Conservation (phyloP, 2,888 invertebrate genomes). For the Rhagium mordax region DNA sequence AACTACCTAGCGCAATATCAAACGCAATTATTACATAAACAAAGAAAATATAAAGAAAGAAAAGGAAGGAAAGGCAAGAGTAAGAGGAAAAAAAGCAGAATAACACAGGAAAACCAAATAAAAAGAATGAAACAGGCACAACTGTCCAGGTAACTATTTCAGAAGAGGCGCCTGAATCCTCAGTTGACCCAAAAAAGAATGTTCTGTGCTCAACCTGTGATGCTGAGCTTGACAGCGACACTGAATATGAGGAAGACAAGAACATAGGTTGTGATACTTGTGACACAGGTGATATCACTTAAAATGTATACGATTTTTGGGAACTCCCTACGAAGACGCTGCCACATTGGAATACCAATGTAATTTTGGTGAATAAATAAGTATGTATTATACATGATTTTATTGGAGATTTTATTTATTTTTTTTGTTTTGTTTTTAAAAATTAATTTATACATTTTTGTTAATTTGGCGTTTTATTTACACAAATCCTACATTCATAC, state of each 20-base stretch:
- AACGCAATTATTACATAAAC: not conserved
- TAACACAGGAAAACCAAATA: not conserved
- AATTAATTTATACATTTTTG: too few relatives aligned
- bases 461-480: too few relatives aligned
- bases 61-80: not conserved
- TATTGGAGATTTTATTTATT: not conserved
- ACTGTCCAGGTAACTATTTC: not conserved
- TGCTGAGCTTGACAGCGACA: not conserved
- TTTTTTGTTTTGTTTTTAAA: too few relatives aligned
- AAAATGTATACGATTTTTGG: not conserved
- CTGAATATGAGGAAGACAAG: not conserved
- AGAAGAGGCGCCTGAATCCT: not conserved
- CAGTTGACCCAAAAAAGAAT: not conserved
- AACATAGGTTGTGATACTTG: not conserved
- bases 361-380: not conserved
- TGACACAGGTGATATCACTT: not conserved
- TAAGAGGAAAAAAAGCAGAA: not conserved
- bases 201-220: not conserved
- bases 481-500: too few relatives aligned
- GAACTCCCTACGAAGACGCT: not conserved
- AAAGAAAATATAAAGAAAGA: not conserved
- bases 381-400: not conserved
- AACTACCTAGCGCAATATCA: not conserved
- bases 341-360: not conserved
- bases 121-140: not conserved